phyloP scores from a whole-genome alignment of 2,113 vertebrate genomes.

The Emydura subglobosa region DNA sequence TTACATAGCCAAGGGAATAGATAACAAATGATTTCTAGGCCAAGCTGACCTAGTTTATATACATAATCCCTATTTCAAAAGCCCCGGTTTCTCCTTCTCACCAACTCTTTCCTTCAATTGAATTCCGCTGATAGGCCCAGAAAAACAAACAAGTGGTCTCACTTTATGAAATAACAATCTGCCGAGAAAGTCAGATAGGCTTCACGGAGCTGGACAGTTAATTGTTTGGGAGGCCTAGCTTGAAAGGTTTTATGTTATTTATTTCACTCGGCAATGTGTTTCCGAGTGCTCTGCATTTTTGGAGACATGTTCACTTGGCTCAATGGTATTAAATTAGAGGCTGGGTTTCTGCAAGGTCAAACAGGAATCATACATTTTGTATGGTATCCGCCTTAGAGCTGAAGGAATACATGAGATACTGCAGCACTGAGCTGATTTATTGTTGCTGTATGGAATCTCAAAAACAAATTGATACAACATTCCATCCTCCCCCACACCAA shows the following conservation, averaged over 20 bases:
- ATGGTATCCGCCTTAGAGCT: background rate
- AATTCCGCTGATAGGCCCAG: background rate
- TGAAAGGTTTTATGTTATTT: background rate
- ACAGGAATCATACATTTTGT: background rate
- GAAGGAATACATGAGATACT: background rate
- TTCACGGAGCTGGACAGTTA: background rate
- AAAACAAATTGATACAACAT: background rate
- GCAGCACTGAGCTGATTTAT: background rate
- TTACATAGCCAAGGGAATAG: no score
- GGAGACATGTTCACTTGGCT: background rate
- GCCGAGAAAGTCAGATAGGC: fast-evolving
- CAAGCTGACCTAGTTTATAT: background rate
- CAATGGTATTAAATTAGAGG: background rate
- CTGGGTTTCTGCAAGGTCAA: background rate
- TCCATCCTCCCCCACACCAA: no score
- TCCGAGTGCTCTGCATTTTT: background rate
- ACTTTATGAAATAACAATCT: background rate
- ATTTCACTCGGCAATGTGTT: fast-evolving
- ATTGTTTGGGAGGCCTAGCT: background rate
- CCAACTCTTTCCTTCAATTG: background rate
- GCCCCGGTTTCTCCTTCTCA: background rate
- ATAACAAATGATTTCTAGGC: background rate
- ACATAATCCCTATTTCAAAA: background rate
- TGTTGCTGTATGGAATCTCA: background rate
- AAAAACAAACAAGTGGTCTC: background rate